Evolutionary conservation across 2,113 vertebrate genomes (phyloP), one percentile per base, ranked within the genome.

Genomic region (Myrmophylax atrothorax): DNA sequence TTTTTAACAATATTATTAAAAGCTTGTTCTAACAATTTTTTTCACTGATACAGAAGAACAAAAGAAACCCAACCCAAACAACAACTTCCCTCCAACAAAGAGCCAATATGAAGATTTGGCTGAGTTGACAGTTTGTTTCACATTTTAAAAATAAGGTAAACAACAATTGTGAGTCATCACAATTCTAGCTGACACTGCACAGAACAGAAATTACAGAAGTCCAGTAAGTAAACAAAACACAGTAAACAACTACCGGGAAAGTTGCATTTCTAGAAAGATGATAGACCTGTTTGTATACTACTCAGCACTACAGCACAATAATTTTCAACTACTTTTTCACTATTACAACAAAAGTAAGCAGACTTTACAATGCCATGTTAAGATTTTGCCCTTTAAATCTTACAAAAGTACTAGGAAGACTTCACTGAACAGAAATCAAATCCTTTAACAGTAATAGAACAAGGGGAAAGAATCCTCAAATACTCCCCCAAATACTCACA

Each of bases 21-120:
- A 90, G 38, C 70, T 94, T 87, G 52, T 93, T 97, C 83, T 94
- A 78, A 93, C 95, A 47, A 87, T 91, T 84, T 50, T 66, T 89
- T 67, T 83, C n/a, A 84, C 67, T 40, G 60, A 96, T 55, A 95
- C 66, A 92, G 72, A 96, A 95, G 18, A 94, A 66, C 59, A 80
- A 72, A 64, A 75, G n/a, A 37, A 31, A 8, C 20, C 12, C 10
- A 84, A 82, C 33, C 18, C 23, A 63, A 63, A 16, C 72, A 91
- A 90, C 11, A 64, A 66, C 29, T 55, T 62, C 1, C 1, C 29
- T n/a, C 8, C 44, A 75, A 40, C 10, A 84, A 75, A 64, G 40
- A 88, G 47, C 8, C 66, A 62, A 9, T 35, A 67, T 4, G 37
- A 74, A 77, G n/a, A 49, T 73, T 70, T 78, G 47, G 63, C 73